Evolutionary conservation across 1,140 invertebrate genomes (phyloP), one percentile per base, ranked within the genome.

Genomic region (Anastrepha obliqua): DNA sequence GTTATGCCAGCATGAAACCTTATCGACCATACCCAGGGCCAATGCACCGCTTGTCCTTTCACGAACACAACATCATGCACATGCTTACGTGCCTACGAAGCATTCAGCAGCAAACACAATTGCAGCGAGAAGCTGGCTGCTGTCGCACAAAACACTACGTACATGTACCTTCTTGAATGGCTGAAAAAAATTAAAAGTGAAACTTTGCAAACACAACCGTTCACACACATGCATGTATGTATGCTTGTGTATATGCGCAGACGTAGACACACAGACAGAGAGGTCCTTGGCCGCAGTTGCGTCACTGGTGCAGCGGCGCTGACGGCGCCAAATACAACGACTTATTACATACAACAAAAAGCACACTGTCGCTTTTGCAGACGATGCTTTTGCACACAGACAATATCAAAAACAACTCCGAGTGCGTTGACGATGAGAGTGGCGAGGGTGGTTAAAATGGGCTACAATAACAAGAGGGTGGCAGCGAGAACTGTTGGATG

Each of bases 171-270:
- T 62, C 62, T 62, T 86, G 89, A 89, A 89, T 89, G 89, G 89
- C 87, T 91, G 91, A 88, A 91, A 92, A 92, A 92, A 92, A 92
- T 92, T 92, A 92, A 92, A 92, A 92, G 91, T 92, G 91, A 92
- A 92, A 92, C 89, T 92, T 92, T 55, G 4, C 86, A 2, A 87
- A 81, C 51, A 81, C 74, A 81, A 81, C 1, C 47, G 55, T 47
- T 55, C 74, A 51, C 8, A 29, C 64, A 67, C 60, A 62, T n/a
- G 4, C 60, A 62, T n/a, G 70, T 74, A n/a, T 17, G 64, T 87
- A 11, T 74, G 44, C 4, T 29, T 47, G 85, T 62, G 60, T 47
- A 85, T 39, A 89, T 58, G 74, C 47, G 74, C 74, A 81, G 47
- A 20, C 74, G 74, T 81, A 51, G 74, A 81, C 74, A 81, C 47